Conservation (phyloP, 1,140 invertebrate species). For the Drosophila micromelanica region DNA sequence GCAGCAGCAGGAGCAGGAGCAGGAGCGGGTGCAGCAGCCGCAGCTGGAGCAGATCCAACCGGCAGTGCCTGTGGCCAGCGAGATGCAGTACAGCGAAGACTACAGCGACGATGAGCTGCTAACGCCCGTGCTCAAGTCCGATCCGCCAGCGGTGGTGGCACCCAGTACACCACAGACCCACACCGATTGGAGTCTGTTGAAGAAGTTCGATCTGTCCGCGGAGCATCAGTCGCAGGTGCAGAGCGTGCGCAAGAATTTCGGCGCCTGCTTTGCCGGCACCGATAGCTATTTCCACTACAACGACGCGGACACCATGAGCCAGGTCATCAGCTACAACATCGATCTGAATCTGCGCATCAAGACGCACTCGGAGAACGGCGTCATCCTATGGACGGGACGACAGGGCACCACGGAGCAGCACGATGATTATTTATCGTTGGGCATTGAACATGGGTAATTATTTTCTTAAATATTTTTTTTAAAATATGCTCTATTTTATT, state of each 20-base stretch:
- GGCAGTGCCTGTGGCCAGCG: background rate
- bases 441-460: conserved; percentile 90
- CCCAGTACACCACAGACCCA: conserved; percentile 68
- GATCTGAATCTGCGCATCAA: conserved; percentile 83
- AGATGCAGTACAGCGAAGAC: conserved; percentile 47
- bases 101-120: conserved; percentile 59
- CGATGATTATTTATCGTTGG: conserved; percentile 93
- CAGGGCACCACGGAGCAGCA: conserved; percentile 88
- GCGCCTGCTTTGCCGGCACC: conserved; percentile 89
- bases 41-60: conserved; percentile 4
- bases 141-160: background rate
- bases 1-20: conserved; percentile 21
- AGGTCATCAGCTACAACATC: conserved; percentile 84
- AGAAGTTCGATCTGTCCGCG: conserved; percentile 74
- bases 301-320: conserved; percentile 90
- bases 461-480: no score
- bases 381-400: conserved; percentile 96
- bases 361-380: conserved; percentile 86
- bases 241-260: conserved; percentile 76
- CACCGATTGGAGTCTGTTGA: conserved; percentile 78
- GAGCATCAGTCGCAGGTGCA: conserved; percentile 68
- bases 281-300: conserved; percentile 88
- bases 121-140: conserved; percentile 53
- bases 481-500: no score
- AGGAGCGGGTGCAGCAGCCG: conserved; percentile 19